phyloP scores from a whole-genome alignment of 2,797 vertebrate species.

The Hippoglossus hippoglossus region DNA sequence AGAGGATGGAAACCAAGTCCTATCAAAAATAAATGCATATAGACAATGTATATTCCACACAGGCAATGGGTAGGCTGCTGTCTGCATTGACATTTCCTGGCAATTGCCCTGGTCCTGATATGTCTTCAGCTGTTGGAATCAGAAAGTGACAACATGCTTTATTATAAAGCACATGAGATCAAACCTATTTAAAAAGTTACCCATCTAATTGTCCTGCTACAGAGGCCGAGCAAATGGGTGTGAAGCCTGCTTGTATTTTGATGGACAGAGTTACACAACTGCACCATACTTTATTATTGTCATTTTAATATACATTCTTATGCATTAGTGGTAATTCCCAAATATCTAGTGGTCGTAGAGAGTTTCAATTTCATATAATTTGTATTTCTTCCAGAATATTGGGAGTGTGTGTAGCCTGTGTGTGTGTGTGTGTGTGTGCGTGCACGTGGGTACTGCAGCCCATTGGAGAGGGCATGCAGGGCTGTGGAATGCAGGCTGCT shows the following conservation, averaged over 20 bases:
- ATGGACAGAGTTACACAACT: conserved; percentile 22
- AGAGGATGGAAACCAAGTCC: conserved; percentile 32
- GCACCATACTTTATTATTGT: conserved; percentile 1
- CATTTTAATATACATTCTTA: conserved; percentile 2
- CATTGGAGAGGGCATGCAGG: conserved; percentile 38
- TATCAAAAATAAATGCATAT: conserved; percentile 16
- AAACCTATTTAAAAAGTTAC: background rate
- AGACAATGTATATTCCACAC: background rate
- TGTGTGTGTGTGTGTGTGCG: conserved; percentile 11
- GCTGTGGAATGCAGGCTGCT: conserved; percentile 64
- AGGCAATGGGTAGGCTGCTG: background rate
- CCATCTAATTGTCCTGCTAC: no score
- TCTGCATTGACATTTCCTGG: no score
- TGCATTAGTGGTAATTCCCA: conserved; percentile 18
- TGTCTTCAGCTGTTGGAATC: no score
- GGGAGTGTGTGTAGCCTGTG: conserved; percentile 7
- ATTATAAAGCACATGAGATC: no score
- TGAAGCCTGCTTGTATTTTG: background rate
- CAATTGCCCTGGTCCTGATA: no score
- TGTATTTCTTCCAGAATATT: conserved; percentile 30
- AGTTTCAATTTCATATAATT: no score
- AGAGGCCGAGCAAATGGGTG: background rate
- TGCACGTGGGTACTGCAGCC: conserved; percentile 32
- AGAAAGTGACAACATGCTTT: no score
- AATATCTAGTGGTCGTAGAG: background rate